A percentile compares a stretch with the other conserved stretches of the same genome.
These are phyloP conservation scores for Hydropsyche betteni DNA, from an alignment of 2,888 invertebrate genomes.

Conservation along the genomic window DNA sequence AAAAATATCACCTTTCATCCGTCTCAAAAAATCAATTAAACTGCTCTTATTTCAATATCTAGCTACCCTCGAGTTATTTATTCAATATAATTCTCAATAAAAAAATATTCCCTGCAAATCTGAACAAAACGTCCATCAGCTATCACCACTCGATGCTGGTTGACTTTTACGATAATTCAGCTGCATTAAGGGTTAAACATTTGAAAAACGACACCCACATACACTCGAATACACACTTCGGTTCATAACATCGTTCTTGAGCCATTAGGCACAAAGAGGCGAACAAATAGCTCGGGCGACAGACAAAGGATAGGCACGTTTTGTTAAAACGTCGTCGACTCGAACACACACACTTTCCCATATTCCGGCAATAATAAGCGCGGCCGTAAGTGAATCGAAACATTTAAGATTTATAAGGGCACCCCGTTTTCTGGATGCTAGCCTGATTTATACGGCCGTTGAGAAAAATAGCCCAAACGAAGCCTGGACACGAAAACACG, in stretches of 20 bases:
- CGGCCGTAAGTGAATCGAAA: conserved; percentile 24
- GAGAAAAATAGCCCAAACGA: neutral
- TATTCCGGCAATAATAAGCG: neutral
- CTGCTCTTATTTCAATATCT: no score
- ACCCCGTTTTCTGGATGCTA: neutral
- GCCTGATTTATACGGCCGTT: conserved; percentile 21
- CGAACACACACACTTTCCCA: neutral
- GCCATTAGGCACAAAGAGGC: conserved; percentile 9
- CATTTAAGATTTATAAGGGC: conserved; percentile 23
- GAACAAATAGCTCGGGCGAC: conserved; percentile 1
- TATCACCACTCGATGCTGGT: no score
- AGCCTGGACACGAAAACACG: no score
- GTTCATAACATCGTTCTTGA: neutral
- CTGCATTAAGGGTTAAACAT: conserved; percentile 6
- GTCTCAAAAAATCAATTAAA: no score
- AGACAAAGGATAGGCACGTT: conserved; percentile 9
- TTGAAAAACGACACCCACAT: conserved; percentile 14
- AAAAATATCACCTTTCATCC: no score
- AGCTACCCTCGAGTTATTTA: no score
- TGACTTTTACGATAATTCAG: neutral
- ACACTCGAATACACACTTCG: neutral
- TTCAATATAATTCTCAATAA: no score
- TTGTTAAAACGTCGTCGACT: neutral
- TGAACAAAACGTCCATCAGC: no score
- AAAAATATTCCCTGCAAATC: no score